Base-by-base conservation (phyloP, 1,140 invertebrate genomes). In the Anoplophora glabripennis region DNA sequence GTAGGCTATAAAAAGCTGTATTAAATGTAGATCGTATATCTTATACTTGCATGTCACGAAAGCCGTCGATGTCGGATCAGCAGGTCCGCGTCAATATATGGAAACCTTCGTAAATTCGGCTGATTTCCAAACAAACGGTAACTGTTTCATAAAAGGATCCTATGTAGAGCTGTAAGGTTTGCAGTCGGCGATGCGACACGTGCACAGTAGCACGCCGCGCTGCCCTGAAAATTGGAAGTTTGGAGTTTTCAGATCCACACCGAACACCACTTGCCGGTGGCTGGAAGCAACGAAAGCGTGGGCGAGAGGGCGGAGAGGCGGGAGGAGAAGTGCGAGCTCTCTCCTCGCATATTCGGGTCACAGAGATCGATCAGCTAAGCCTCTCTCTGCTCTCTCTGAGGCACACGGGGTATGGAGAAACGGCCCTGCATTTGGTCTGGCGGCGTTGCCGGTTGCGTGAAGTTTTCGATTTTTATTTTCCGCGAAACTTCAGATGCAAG, bases 341-440 rank as follows among this genome's bases (percentile, higher is more conserved):
- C 28, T 12, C 35, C 35, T 52, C 49, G 28, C 49, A 15, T 52
- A 52, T 52, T 52, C 49, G 49, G 49, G 49, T 52, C 49, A 52
- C 49, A 52, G 49, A 40, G 34, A 52, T 52, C 49, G 49, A 52
- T 52, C 49, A 52, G 49, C 34, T 52, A 52, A 38, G 36, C 49
- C 49, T 37, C 15, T 45, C 49, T 52, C 36, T 40, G 36, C 40
- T 18, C 49, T 45, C 49, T 52, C 36, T 18, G 36, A 40, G 21
- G 35, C 49, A 48, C 28, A 49, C 36, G 40, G 14, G 38, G 37
- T 52, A 40, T 52, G 17, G 49, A 45, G 42, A 37, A 12, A 18
- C 15, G 14, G 49, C 49, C 21, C 3, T 28, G 21, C 3, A 28
- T 5, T 28, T 28, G 21, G 3, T 28, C 5, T 28, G 21, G 21